Percentiles rank a stretch among this genome's conserved stretches.
Evolutionary conservation across 2,888 invertebrate genomes (phyloP).

Genomic region (Athetis lepigone): DNA sequence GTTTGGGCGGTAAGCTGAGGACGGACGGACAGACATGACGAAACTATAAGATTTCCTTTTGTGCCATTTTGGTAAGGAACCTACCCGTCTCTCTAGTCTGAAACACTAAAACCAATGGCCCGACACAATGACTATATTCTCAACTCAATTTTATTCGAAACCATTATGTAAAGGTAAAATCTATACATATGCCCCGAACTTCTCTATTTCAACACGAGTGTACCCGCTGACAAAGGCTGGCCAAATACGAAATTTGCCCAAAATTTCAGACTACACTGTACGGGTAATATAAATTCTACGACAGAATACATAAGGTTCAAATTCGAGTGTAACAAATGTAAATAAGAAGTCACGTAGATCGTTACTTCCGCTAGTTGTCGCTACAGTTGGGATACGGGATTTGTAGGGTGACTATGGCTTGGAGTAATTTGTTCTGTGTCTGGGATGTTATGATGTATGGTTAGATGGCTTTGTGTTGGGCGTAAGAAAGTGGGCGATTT

Average conservation of each 20-base stretch:
- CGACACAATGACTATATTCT: constrained; percentile 3
- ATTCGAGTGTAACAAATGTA: constrained; percentile 25
- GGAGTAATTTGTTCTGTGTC: constrained; percentile 32
- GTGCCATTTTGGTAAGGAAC: too few species aligned
- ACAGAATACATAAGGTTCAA: neutral
- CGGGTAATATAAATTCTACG: constrained; percentile 19
- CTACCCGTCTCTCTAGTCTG: neutral
- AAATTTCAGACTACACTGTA: constrained; percentile 27
- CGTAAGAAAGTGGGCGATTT: neutral
- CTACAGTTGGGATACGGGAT: constrained; percentile 60
- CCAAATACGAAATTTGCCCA: constrained; percentile 52
- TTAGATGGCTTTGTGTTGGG: constrained; percentile 9
- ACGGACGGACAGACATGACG: too few species aligned
- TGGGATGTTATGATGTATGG: constrained; percentile 36
- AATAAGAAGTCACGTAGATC: constrained; percentile 63
- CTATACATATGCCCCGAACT: constrained; percentile 29
- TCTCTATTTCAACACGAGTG: constrained; percentile 54
- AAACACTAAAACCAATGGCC: neutral
- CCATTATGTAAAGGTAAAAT: constrained; percentile 39
- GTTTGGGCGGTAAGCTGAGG: too few species aligned
- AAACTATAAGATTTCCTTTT: too few species aligned
- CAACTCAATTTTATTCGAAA: constrained; percentile 27
- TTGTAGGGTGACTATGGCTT: constrained; percentile 58
- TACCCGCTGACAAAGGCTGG: constrained; percentile 52
- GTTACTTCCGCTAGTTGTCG: constrained; percentile 66